Percentiles rank a stretch among this genome's conserved stretches.
Evolutionary conservation across 2,888 invertebrate species (phyloP).

Genomic region (Arge pagana): DNA sequence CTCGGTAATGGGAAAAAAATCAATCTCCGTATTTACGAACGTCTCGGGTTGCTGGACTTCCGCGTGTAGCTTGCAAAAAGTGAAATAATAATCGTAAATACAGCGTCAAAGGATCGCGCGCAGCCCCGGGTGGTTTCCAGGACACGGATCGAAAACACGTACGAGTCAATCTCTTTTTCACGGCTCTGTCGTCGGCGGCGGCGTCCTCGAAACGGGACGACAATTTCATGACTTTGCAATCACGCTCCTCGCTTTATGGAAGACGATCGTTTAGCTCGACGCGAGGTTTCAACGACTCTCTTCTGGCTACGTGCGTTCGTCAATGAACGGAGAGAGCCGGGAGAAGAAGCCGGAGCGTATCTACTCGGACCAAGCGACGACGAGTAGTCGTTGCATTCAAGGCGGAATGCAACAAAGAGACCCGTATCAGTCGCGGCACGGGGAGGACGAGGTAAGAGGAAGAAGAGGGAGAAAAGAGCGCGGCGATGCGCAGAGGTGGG

Average conservation of each 20-base stretch:
- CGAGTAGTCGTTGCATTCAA: slow-evolving; percentile 34
- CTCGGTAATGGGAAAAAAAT: slow-evolving; percentile 14
- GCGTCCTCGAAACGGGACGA: too few species aligned
- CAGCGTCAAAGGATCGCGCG: too few species aligned
- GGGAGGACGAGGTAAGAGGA: slow-evolving; percentile 7
- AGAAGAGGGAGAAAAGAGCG: background rate
- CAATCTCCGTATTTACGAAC: slow-evolving; percentile 8
- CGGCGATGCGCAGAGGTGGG: background rate
- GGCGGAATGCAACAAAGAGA: slow-evolving; percentile 47
- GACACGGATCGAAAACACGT: background rate
- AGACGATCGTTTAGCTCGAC: too few species aligned
- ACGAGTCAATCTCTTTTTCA: background rate
- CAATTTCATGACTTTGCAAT: background rate
- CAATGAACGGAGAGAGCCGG: too few species aligned
- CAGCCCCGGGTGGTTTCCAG: background rate
- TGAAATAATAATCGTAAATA: too few species aligned
- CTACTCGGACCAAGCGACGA: slow-evolving; percentile 12
- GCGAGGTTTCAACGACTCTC: too few species aligned
- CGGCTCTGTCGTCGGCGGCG: background rate
- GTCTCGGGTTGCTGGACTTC: slow-evolving; percentile 4
- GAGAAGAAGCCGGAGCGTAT: background rate
- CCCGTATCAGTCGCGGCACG: slow-evolving; percentile 11
- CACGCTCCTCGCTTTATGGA: too few species aligned
- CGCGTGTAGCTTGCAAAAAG: too few species aligned
- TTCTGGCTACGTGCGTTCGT: too few species aligned